Evolutionary conservation across 2,113 vertebrate genomes (phyloP).

Genomic region (Bubalus kerabau): DNA sequence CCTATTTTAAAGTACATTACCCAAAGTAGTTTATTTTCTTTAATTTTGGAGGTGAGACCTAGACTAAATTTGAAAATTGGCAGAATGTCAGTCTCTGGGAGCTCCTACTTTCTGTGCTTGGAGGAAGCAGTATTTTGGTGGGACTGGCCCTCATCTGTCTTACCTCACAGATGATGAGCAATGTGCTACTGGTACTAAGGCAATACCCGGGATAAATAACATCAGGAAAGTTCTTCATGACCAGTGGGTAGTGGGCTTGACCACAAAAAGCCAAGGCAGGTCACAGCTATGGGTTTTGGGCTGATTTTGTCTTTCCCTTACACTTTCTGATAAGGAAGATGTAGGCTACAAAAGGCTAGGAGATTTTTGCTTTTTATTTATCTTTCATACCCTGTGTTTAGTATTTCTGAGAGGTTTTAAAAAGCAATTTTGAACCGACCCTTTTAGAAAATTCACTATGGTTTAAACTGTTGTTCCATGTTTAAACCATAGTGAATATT

Average conservation of each 20-base stretch:
- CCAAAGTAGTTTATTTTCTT: conserved; percentile 34
- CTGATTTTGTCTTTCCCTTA: not conserved
- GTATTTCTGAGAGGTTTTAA: not conserved
- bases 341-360: not conserved
- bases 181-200: no score
- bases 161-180: not conserved
- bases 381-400: not conserved
- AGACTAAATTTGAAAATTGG: not conserved
- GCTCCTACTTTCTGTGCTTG: not conserved
- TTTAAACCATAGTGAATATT: no score
- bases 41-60: conserved; percentile 13
- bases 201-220: not conserved
- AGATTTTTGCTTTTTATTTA: not conserved
- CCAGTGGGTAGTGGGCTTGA: not conserved
- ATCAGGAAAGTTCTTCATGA: not conserved
- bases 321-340: not conserved
- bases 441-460: not conserved
- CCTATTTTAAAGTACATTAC: conserved; percentile 10
- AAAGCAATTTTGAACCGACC: not conserved
- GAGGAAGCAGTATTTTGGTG: not conserved
- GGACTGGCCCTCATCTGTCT: not conserved
- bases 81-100: not conserved
- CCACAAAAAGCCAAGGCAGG: not conserved
- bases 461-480: not conserved
- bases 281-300: not conserved